Conservation (phyloP, 2,888 invertebrate genomes). For the Melanotus villosus region DNA sequence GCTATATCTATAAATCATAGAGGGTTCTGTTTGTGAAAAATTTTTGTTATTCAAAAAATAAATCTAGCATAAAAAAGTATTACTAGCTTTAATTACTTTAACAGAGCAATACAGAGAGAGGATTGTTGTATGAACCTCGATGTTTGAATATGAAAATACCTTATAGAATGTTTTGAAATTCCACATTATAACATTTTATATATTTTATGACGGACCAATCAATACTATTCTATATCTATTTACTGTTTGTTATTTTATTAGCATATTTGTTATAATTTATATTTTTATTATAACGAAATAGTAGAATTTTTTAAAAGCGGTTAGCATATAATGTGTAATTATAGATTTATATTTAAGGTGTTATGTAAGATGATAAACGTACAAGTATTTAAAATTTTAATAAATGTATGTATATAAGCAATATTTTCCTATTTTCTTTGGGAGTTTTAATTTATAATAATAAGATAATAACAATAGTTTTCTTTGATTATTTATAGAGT, state of each 20-base stretch:
- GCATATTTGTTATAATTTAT: slow-evolving; percentile 52
- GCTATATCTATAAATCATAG: neutral
- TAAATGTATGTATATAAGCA: slow-evolving; percentile 49
- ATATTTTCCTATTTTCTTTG: too few relatives aligned
- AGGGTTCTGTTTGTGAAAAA: neutral
- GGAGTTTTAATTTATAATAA: too few relatives aligned
- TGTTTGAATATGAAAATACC: slow-evolving; percentile 22
- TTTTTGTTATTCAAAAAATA: neutral
- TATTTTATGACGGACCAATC: slow-evolving; percentile 46
- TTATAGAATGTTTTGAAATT: slow-evolving; percentile 34
- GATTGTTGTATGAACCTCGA: slow-evolving; percentile 16
- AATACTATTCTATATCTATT: slow-evolving; percentile 43
- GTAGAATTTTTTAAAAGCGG: slow-evolving; percentile 35
- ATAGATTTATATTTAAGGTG: slow-evolving; percentile 41
- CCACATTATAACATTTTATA: slow-evolving; percentile 34
- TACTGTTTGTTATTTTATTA: slow-evolving; percentile 47
- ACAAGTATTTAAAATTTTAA: slow-evolving; percentile 54
- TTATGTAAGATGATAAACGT: slow-evolving; percentile 47
- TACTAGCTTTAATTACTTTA: slow-evolving; percentile 45
- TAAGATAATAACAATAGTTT: too few relatives aligned
- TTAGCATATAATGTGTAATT: slow-evolving; percentile 40
- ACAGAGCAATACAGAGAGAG: slow-evolving; percentile 34
- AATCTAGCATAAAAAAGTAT: slow-evolving; percentile 33
- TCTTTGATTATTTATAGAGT: too few relatives aligned
- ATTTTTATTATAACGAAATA: slow-evolving; percentile 42